A percentile compares a stretch with the other conserved stretches of the same genome.
Evolutionary conservation across 2,888 invertebrate genomes (phyloP).

Genomic region (Pheosia gnoma): DNA sequence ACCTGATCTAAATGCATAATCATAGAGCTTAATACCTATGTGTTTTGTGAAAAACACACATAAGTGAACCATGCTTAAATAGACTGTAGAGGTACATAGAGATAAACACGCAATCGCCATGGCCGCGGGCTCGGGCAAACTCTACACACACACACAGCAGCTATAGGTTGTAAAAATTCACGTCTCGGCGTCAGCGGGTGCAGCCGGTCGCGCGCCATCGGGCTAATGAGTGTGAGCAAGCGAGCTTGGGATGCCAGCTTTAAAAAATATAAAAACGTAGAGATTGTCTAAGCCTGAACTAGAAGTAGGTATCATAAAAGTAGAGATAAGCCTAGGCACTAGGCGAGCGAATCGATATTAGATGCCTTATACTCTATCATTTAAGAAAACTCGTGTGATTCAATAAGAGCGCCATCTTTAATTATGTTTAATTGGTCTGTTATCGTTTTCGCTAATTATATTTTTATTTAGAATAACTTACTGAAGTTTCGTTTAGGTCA

Average conservation of each 20-base stretch:
- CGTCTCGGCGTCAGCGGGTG: slow-evolving; percentile 65
- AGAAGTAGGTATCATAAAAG: no score
- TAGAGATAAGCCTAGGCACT: no score
- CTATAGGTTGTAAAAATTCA: slow-evolving; percentile 65
- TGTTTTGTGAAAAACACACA: background rate
- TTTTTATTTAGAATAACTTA: no score
- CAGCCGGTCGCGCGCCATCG: slow-evolving; percentile 70
- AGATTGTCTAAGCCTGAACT: no score
- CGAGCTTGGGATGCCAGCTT: slow-evolving; percentile 25
- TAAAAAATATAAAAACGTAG: slow-evolving; percentile 5
- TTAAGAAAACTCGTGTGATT: no score
- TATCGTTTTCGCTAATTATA: no score
- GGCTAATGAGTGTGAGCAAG: slow-evolving; percentile 64
- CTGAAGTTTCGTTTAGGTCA: no score
- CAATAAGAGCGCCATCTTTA: no score
- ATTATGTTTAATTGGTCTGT: no score
- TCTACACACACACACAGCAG: slow-evolving; percentile 20
- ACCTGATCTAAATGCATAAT: no score
- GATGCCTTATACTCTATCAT: no score
- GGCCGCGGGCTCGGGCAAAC: background rate
- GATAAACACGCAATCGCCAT: slow-evolving; percentile 5
- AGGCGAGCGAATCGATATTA: no score
- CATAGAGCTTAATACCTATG: background rate
- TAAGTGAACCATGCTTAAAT: background rate
- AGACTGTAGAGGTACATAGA: slow-evolving; percentile 7